Conservation (phyloP, 2,113 vertebrate species). For the Dasypus novemcinctus region DNA sequence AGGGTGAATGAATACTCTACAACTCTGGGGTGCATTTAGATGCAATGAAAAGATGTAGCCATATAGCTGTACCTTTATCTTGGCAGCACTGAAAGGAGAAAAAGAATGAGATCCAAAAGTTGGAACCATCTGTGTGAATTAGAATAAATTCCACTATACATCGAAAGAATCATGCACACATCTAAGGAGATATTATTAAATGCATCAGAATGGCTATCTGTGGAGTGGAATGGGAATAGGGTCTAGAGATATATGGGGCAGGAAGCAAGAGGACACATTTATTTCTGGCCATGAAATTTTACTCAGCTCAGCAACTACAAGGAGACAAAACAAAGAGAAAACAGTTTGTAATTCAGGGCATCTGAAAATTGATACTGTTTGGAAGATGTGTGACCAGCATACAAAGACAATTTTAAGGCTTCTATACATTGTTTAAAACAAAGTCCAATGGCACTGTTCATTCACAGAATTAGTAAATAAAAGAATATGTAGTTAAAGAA, state of each 20-base stretch:
- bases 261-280: too few relatives aligned
- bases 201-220: not conserved
- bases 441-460: not conserved
- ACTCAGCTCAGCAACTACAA: not conserved
- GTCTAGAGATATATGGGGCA: not conserved
- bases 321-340: not conserved
- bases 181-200: not conserved
- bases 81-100: not conserved
- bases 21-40: not conserved
- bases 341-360: not conserved
- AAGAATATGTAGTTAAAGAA: not conserved
- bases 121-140: not conserved
- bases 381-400: not conserved
- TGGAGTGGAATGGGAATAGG: not conserved
- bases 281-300: not conserved
- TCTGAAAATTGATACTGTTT: not conserved
- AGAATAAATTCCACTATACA: not conserved
- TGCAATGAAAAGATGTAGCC: not conserved
- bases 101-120: not conserved
- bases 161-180: not conserved
- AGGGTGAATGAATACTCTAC: too few relatives aligned
- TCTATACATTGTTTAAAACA: not conserved
- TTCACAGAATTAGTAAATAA: not conserved
- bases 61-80: accelerated
- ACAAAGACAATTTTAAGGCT: not conserved